A percentile compares a stretch with the other conserved stretches of the same genome.
phyloP scores from a whole-genome alignment of 2,113 vertebrate species.

The Cathartes aura region DNA sequence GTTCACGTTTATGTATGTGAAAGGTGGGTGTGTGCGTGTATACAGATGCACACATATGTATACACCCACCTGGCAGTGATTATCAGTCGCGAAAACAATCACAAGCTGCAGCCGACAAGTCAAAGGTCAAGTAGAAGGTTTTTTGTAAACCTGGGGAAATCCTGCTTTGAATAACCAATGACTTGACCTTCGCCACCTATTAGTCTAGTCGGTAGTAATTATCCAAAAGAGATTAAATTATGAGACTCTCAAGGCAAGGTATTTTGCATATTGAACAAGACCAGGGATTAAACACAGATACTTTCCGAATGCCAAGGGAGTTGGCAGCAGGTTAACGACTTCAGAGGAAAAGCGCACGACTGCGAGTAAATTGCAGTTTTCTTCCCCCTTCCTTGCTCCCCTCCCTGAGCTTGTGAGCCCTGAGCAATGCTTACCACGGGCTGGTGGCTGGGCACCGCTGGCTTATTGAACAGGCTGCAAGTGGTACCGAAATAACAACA shows the following conservation, averaged over 20 bases:
- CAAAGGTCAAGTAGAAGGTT: constrained; percentile 13
- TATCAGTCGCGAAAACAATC: neutral
- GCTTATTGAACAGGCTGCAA: neutral
- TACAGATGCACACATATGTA: fast-evolving
- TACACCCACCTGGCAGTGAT: neutral
- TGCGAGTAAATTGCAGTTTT: neutral
- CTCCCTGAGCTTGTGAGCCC: neutral
- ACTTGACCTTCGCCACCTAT: constrained; percentile 15
- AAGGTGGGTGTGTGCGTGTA: neutral
- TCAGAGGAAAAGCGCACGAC: neutral
- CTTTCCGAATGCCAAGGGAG: neutral
- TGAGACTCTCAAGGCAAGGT: neutral
- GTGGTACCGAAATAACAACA: neutral
- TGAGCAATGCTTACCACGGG: neutral
- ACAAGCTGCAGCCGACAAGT: neutral
- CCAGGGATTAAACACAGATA: neutral
- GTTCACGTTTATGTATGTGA: neutral
- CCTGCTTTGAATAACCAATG: constrained; percentile 18
- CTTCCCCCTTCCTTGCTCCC: neutral
- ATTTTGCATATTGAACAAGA: neutral
- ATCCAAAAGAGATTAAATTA: constrained; percentile 26
- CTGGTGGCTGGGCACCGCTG: neutral
- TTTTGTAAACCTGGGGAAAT: constrained; percentile 14
- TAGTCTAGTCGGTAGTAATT: constrained; percentile 16
- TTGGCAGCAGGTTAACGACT: fast-evolving